Evolutionary conservation across 2,113 vertebrate species (phyloP), one percentile per base, ranked within the genome.

Genomic region (Circaetus gallicus): DNA sequence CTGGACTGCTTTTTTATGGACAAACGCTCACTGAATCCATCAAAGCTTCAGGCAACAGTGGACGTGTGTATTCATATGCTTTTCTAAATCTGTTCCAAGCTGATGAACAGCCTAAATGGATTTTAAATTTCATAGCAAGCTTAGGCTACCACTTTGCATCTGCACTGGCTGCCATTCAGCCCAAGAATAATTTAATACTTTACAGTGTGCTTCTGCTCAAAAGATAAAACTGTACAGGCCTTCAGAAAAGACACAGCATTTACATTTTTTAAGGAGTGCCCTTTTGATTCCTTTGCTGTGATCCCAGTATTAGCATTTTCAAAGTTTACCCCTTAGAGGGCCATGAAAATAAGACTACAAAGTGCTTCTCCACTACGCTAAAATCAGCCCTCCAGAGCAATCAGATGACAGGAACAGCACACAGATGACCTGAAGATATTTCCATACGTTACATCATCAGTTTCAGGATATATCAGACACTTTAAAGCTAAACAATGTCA

Each of bases 11-110:
- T 97, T 95, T 94, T 86, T 88, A 73, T 2, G 9, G 89, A 80
- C 3, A 36, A 95, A 94, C 1, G 13, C 76, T 90, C 74, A 55
- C 53, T 69, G 82, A 95, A 95, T 93, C 78, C 89, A 90, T 66
- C 77, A 96, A 96, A 91, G 89, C 95, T 95, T 77, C 85, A 94
- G 94, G 93, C 93, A 95, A 83, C 58, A 67, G 74, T 15, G 55
- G 87, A 96, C 0, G 2, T 90, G 73, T 95, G 55, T 78, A 91
- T 96, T 97, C 93, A 90, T 86, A 94, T 67, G 93, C 93, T 96
- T 93, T 91, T 80, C 93, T 96, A 95, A 97, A 97, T 96, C 94
- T 96, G 96, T 95, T 97, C 95, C 95, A 93, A 96, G 91, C 93
- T 93, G 95, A 97, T 95, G 96, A 97, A 93, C 90, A 96, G 95